A percentile compares a stretch with the other conserved stretches of the same genome.
Evolutionary conservation across 2,888 invertebrate genomes (phyloP).

Genomic region (Lacanobia oleracea): DNA sequence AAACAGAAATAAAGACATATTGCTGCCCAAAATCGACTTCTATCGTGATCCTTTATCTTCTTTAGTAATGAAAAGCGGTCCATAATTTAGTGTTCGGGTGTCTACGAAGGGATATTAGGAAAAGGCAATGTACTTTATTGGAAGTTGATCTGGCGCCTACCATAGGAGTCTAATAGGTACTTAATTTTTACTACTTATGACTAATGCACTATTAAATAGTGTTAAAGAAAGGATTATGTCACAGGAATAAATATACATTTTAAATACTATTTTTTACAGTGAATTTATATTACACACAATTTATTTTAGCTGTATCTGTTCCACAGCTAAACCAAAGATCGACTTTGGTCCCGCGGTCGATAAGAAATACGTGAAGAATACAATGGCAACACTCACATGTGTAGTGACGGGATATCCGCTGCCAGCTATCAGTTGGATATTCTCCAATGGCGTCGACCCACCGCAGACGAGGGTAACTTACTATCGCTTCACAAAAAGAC

Average conservation of each 20-base stretch:
- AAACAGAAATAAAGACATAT: too few species aligned
- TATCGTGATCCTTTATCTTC: too few species aligned
- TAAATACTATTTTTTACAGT: not conserved
- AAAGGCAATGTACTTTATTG: too few species aligned
- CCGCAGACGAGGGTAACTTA: constrained; percentile 62
- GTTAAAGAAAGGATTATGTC: not conserved
- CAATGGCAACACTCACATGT: constrained; percentile 71
- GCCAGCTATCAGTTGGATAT: constrained; percentile 78
- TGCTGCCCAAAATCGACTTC: too few species aligned
- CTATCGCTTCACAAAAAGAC: not conserved
- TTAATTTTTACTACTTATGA: not conserved
- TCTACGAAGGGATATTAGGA: too few species aligned
- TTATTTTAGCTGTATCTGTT: constrained; percentile 5
- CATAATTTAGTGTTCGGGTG: too few species aligned
- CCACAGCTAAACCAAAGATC: constrained; percentile 74
- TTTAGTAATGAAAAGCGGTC: too few species aligned
- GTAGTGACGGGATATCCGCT: constrained; percentile 79
- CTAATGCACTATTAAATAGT: not conserved
- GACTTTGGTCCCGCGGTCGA: constrained; percentile 67
- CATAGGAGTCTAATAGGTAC: too few species aligned
- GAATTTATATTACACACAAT: not conserved
- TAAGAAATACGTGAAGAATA: constrained; percentile 69
- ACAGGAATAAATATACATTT: not conserved
- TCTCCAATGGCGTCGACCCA: constrained; percentile 65
- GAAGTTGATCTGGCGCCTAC: too few species aligned